These are phyloP conservation scores for Vanessa tameamea DNA, from an alignment of 1,140 invertebrate genomes.

Conservation along the genomic window DNA sequence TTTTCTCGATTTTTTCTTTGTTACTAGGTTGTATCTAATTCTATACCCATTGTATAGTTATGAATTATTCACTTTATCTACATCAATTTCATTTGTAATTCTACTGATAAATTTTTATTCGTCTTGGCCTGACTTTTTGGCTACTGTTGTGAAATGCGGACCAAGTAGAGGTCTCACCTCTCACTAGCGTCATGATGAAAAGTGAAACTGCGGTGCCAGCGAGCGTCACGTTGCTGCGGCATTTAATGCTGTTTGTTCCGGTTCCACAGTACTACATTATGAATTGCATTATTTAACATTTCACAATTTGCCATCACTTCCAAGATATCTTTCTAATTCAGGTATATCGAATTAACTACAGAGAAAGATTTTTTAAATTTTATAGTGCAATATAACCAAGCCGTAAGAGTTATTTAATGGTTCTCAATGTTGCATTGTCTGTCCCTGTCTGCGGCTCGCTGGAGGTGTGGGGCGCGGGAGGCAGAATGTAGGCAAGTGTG, in stretches of 20 bases:
- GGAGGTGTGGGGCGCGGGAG: constrained; percentile 55
- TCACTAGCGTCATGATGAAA: constrained; percentile 76
- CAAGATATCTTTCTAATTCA: constrained; percentile 11
- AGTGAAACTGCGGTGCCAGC: constrained; percentile 73
- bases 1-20: too few species aligned
- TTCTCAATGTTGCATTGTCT: constrained; percentile 71
- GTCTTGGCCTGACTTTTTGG: constrained; percentile 46
- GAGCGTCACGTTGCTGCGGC: constrained; percentile 64
- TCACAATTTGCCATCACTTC: constrained; percentile 22
- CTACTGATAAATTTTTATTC: constrained; percentile 32
- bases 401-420: constrained; percentile 64
- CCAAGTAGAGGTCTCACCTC: constrained; percentile 72
- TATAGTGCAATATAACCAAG: constrained; percentile 36
- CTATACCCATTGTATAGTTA: too few species aligned
- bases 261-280: constrained; percentile 59
- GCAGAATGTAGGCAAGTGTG: constrained; percentile 79
- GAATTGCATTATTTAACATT: constrained; percentile 33
- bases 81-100: constrained; percentile 7
- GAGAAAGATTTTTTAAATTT: neutral
- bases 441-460: constrained; percentile 56
- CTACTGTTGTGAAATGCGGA: constrained; percentile 73
- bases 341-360: neutral
- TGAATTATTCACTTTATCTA: neutral
- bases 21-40: too few species aligned
- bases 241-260: constrained; percentile 74